Base-by-base conservation (phyloP, 2,797 vertebrate species). In the Danionella dracula region DNA sequence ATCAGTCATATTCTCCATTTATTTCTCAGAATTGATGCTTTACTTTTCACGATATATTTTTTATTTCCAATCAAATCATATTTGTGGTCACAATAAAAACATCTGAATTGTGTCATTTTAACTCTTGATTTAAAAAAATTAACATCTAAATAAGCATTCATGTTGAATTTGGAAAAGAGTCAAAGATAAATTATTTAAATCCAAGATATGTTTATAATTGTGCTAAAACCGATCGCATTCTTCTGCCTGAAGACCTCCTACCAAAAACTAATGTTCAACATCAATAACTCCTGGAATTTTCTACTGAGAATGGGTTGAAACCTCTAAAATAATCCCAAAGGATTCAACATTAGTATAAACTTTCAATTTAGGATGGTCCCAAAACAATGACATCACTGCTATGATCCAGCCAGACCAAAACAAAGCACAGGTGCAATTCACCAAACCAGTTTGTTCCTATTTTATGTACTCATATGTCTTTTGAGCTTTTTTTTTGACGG, bases 211-310 rank as follows among this genome's bases (percentile, higher is more conserved):
- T 54, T 49, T 35, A 42, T 34, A 60, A 73, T 73, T 72, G 78
- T 78, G 74, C 72, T 76, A 65, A 74, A 75, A 69, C 17, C 45
- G 70, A 75, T 66, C 67, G 70, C 54, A 46, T 71, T 71, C 40
- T 34, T 72, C 38, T 44, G 48, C 51, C 53, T 35, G 15, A 27
- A 65, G 32, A 15, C 48, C 16, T 59, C 23, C 27, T 12, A 35
- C 16, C 13, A 4, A 32, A 55, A 11, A 41, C 34, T 29, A 13
- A 46, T 5, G 34, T 23, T 29, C 5, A 40, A 46, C 19, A 11
- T 42, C 29, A 27, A 27, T 13, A 20, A 55, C 50, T 29, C 42
- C 38, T 35, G 11, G 42, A 16, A 12, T 10, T 44, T 10, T 44
- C 69, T 44, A 10, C n/a, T 65, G 44, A 56, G 32, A 32, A 31